A percentile compares a stretch with the other conserved stretches of the same genome.
phyloP scores from a whole-genome alignment of 92 coral and sea anemone genomes.

The Pocillopora grandis region DNA sequence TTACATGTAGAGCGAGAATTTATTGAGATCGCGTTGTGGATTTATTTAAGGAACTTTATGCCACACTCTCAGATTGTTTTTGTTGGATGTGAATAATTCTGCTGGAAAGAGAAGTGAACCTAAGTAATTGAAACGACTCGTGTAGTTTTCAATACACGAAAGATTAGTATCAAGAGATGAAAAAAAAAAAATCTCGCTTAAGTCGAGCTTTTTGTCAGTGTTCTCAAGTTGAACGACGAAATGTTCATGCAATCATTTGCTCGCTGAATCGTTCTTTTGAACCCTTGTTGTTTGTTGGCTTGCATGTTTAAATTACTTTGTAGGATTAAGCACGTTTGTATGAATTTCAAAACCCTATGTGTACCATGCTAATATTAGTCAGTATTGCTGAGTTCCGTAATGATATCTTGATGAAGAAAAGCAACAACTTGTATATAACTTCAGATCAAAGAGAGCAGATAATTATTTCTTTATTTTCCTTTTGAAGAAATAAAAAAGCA shows the following conservation, averaged over 20 bases:
- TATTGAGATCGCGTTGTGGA: constrained; percentile 23
- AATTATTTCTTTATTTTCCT: constrained; percentile 85
- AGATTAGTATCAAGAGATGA: constrained; percentile 35
- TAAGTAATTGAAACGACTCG: constrained; percentile 51
- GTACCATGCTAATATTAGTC: constrained; percentile 68
- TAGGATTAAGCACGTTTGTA: constrained; percentile 78
- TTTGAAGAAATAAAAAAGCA: constrained; percentile 88
- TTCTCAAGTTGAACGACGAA: constrained; percentile 17
- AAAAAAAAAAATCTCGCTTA: constrained; percentile 49
- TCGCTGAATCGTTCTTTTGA: constrained; percentile 48
- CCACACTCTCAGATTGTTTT: constrained; percentile 9
- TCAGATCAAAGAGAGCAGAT: constrained; percentile 68
- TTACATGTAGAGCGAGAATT: constrained; percentile 36
- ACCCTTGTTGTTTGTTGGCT: constrained; percentile 57
- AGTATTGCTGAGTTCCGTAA: constrained; percentile 66
- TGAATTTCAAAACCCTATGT: constrained; percentile 68
- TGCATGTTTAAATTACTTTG: constrained; percentile 70
- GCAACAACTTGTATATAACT: constrained; percentile 71
- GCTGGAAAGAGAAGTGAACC: constrained; percentile 42
- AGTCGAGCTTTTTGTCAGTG: constrained; percentile 33
- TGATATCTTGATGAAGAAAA: constrained; percentile 61
- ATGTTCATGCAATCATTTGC: constrained; percentile 36
- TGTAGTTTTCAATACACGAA: constrained; percentile 41
- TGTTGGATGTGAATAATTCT: constrained; percentile 25
- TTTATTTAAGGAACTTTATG: constrained; percentile 40